Evolutionary conservation across 2,888 invertebrate species (phyloP), one percentile per base, ranked within the genome.

Genomic region (Polydrusus cervinus): DNA sequence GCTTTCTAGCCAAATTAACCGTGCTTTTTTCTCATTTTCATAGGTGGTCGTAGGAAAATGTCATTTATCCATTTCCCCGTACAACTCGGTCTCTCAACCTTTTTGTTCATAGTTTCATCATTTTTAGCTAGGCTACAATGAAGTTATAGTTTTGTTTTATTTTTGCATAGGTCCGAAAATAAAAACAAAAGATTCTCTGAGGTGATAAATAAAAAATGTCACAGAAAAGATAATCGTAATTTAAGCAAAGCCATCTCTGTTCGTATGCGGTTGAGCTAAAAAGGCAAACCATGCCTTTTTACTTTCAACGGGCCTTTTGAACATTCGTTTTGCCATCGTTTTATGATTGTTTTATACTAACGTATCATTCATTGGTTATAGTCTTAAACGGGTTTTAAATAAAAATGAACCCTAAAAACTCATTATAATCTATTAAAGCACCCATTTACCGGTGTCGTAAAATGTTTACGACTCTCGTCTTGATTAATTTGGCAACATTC

Each of bases 281-380:
- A 64, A 30, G 57, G 16, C 16, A 49, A 47, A 30, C 47, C 64
- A 30, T 40, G 47, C 30, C 3, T 51, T 38, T 68, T 57, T 67
- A 53, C 53, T 51, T 66, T 45, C 43, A 53, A 68, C 40, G 55
- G 67, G 18, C 25, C 67, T 55, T 53, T 68, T 57, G 57, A 68
- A 64, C 53, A 71, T 62, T 62, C 51, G 64, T 64, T 53, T 25
- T 62, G 38, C 43, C 57, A 57, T 57, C 43, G 14, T 53, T 71
- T 71, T 71, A 65, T 55, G 66, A 66, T 65, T 57, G 66, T 53
- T 57, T 57, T 57, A 71, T 47, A 38, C 62, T 49, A 25, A 18
- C 38, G 45, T 66, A 66, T 71, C 57, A 55, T 65, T 71, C 57
- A 55, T 65, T 65, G 65, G 43, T 51, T 55, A 49, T 25, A 69